Conservation (phyloP, 1,140 invertebrate species). For the Stegodyphus mimosarum region DNA sequence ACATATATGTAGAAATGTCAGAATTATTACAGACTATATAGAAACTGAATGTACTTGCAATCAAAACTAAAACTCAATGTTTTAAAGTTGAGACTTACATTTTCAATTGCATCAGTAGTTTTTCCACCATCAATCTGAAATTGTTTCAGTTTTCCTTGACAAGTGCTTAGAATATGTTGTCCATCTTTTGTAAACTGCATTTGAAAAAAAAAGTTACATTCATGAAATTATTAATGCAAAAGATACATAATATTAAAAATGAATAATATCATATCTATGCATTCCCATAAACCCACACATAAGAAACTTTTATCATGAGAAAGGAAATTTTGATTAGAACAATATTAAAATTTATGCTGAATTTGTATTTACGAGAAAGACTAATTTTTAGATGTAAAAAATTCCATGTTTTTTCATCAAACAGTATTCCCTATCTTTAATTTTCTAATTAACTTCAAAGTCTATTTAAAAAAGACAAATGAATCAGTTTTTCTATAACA, state of each 20-base stretch:
- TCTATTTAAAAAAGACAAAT: too few relatives aligned
- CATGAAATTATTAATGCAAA: neutral
- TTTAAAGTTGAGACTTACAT: constrained; percentile 41
- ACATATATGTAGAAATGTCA: neutral
- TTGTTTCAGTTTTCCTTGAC: constrained; percentile 76
- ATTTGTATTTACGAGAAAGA: neutral
- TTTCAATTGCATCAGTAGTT: constrained; percentile 67
- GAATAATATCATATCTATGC: constrained; percentile 4
- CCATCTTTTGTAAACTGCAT: constrained; percentile 79
- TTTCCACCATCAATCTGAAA: constrained; percentile 75
- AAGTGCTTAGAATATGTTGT: constrained; percentile 79
- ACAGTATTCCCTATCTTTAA: too few relatives aligned
- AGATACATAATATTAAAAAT: constrained; percentile 8
- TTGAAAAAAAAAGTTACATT: constrained; percentile 57
- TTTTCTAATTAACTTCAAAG: too few relatives aligned
- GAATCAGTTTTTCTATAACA: too few relatives aligned
- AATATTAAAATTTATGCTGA: neutral
- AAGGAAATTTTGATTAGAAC: neutral
- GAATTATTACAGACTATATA: neutral
- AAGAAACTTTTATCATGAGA: neutral
- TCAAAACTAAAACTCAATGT: neutral
- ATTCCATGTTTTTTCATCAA: too few relatives aligned
- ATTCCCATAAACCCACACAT: neutral
- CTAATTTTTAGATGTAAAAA: too few relatives aligned
- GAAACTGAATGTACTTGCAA: neutral